A percentile compares a stretch with the other conserved stretches of the same genome.
Evolutionary conservation across 1,140 invertebrate species (phyloP).

Genomic region (Whitmania pigra): DNA sequence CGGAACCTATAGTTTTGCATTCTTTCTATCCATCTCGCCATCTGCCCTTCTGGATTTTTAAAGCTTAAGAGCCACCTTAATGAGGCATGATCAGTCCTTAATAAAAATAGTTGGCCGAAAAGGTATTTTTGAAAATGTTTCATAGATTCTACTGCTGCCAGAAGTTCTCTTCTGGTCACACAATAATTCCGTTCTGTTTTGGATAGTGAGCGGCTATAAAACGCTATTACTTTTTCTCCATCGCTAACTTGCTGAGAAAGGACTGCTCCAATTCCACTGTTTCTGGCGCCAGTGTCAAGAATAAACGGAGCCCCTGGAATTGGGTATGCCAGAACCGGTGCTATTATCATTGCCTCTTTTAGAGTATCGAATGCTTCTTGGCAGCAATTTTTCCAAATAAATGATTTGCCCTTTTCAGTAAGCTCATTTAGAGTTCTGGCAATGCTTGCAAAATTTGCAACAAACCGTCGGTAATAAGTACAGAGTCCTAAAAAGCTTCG

Average conservation of each 20-base stretch:
- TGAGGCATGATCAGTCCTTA: too few relatives aligned
- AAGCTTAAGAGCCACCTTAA: too few relatives aligned
- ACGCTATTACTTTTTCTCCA: conserved; percentile 1
- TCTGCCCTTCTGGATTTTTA: too few relatives aligned
- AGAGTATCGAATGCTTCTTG: conserved; percentile 20
- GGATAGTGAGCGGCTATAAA: not conserved
- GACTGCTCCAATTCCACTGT: conserved; percentile 33
- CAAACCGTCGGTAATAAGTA: conserved; percentile 32
- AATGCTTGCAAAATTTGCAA: conserved; percentile 27
- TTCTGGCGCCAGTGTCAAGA: conserved; percentile 35
- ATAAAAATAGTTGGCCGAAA: not conserved
- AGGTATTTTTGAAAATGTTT: not conserved
- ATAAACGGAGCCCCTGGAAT: conserved; percentile 18
- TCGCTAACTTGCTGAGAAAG: conserved; percentile 31
- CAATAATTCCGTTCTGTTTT: conserved; percentile 18
- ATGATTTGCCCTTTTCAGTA: not conserved
- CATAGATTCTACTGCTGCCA: conserved; percentile 22
- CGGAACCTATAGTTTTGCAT: too few relatives aligned
- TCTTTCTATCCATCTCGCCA: too few relatives aligned
- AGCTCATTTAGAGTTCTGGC: conserved; percentile 16
- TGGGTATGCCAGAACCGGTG: conserved; percentile 24
- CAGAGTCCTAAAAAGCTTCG: conserved; percentile 32
- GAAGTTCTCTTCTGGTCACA: conserved; percentile 22
- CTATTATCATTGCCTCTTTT: conserved; percentile 16
- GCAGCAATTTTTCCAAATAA: conserved; percentile 1